Base-by-base conservation (phyloP, 53 echinoderm and acorn worm genomes). In the Stichopus horrens region DNA sequence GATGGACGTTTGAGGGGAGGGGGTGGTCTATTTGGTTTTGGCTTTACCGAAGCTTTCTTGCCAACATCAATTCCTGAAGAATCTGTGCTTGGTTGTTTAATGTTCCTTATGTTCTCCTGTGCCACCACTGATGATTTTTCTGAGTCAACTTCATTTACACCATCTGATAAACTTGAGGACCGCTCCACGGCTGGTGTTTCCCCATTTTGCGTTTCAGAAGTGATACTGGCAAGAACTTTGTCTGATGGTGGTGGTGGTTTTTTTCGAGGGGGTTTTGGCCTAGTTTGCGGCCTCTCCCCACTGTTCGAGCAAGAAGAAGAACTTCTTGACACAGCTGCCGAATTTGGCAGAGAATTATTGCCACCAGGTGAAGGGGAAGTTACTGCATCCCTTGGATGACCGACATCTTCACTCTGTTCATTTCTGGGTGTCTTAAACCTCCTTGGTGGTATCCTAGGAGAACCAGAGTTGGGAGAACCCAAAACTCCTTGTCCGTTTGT, bases 11-110 rank as follows among this genome's bases (percentile, higher is more conserved):
- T 91, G 7, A 74, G 58, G 10, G 91, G 91, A 65, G 91, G 91
- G 60, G 91, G 91, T 63, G 91, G 91, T 83, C 91, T 59, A 18
- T 73, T 74, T 23, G 91, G 91, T 65, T 88, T 91, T 1, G 63
- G 5, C 74, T 88, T 88, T 5, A 54, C 21, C n/a, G 83, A 57
- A 67, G 57, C 21, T 66, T 82, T 56, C 57, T 81, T 81, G 56
- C 22, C 22, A 21, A 58, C 5, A 21, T n/a, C 19, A 71, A 2
- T 71, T 18, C 71, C 71, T 71, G 20, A 71, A n/a, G 19, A 71
- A 16, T 71, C n/a, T 71, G 18, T 13, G 71, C 18, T 5, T 5
- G 14, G 16, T 7, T 4, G 18, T 18, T 71, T 13, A 18, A n/a
- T 71, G 14, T 71, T 20, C 18, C 19, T 71, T 7, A 18, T n/a